Base-by-base conservation (phyloP, 2,888 invertebrate genomes). In the Acanthococcus lagerstroemiae region DNA sequence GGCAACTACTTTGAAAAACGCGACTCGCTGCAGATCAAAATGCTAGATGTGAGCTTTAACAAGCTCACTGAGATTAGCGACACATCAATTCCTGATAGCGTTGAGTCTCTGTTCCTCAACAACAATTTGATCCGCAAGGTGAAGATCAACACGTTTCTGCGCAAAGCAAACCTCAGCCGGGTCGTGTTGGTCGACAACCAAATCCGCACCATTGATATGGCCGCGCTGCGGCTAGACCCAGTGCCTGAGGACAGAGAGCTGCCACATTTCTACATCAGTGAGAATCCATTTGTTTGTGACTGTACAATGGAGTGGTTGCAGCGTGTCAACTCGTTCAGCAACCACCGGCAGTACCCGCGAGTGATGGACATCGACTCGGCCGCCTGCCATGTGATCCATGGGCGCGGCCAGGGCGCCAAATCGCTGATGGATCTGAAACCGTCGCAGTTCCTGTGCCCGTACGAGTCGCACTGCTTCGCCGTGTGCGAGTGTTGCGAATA, bases 291-390 rank as follows among this genome's bases (percentile, higher is more conserved):
- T 75, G 86, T 89, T 73, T 95, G 95, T 75, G 92, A 93, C 76
- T 95, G 95, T 80, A 91, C 90, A 72, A 92, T 94, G 84, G 93
- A 94, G 75, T 95, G 95, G 95, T 78, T 95, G 73, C 92, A 93
- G 76, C 82, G 91, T 73, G 90, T 94, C 75, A 92, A 94, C 77
- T 86, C 87, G 76, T 80, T 87, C 72, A 86, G 88, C 73, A 86
- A 87, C 72, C 81, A 91, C 67, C 80, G 90, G 65, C 90, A 91
- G 75, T 89, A 92, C 78, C 92, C 91, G 15, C 82, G 85, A 71
- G 89, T 92, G 65, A 90, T 90, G 89, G 91, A 92, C 76, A 80
- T 92, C 72, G 90, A 90, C 73, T 88, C 88, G 71, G 89, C 91
- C 71, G 89, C 90, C 76, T 95, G 95, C 78, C 87, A 88, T 76